Percentiles rank a stretch among this genome's conserved stretches.
These are phyloP conservation scores for Machimus rusticus DNA, from an alignment of 2,888 invertebrate species.

Conservation along the genomic window DNA sequence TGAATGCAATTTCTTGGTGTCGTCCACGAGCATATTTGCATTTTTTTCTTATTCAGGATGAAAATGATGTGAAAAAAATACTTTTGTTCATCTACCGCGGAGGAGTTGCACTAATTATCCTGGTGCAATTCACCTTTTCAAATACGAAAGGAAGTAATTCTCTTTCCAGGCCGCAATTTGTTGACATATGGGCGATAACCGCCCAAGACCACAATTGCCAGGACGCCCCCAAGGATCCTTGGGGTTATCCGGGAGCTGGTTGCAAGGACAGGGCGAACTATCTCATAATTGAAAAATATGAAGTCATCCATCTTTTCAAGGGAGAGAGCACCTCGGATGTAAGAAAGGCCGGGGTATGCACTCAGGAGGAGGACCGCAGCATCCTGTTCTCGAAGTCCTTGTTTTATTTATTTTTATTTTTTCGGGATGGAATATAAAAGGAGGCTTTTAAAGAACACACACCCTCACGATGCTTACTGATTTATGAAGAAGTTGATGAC, in stretches of 20 bases:
- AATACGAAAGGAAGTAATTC: not conserved
- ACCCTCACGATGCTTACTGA: not conserved
- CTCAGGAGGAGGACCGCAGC: constrained; percentile 9
- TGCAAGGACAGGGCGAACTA: constrained; percentile 31
- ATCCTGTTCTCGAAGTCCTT: not conserved
- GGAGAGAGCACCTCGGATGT: not conserved
- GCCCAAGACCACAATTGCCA: constrained; percentile 13
- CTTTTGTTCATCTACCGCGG: not conserved
- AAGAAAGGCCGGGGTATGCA: not conserved
- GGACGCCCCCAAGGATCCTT: not conserved
- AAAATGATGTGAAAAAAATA: not conserved
- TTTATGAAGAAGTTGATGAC: not conserved
- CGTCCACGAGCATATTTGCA: not conserved
- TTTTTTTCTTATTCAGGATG: not conserved
- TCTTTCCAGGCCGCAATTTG: constrained; percentile 13
- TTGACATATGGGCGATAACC: constrained; percentile 29
- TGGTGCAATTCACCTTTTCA: not conserved
- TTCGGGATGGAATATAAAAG: not conserved
- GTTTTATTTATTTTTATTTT: too few relatives aligned
- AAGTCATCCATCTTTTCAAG: constrained; percentile 39
- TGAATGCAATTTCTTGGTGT: constrained; percentile 2
- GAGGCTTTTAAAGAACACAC: constrained; percentile 13
- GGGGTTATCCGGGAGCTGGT: not conserved
- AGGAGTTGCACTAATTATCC: constrained; percentile 31
- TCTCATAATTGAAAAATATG: constrained; percentile 46